phyloP scores from a whole-genome alignment of 2,797 vertebrate species.

The Crocidura indochinensis region DNA sequence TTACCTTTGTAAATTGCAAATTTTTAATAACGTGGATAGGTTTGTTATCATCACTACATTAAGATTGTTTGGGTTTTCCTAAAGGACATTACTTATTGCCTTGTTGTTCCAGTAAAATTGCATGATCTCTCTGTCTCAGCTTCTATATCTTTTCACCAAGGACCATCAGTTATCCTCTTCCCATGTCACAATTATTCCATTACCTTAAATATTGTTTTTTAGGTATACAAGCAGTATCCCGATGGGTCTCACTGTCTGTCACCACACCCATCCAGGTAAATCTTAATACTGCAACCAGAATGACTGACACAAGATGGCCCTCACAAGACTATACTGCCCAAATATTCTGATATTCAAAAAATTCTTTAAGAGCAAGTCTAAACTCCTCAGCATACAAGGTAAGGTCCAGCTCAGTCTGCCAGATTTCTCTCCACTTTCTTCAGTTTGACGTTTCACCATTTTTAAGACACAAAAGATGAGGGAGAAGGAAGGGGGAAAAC shows the following conservation, averaged over 20 bases:
- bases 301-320: background rate
- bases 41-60: too few species aligned
- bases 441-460: background rate
- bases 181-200: too few species aligned
- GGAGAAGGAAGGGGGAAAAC: background rate
- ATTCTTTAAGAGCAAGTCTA: background rate
- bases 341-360: background rate
- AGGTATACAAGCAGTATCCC: too few species aligned
- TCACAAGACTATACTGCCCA: background rate
- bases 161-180: background rate
- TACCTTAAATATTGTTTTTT: background rate
- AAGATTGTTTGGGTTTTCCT: background rate
- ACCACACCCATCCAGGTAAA: background rate
- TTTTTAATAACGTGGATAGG: background rate
- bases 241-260: background rate
- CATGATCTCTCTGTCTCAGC: background rate
- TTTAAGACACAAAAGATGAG: slow-evolving; percentile 1
- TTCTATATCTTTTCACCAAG: background rate
- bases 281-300: background rate
- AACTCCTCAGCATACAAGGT: background rate
- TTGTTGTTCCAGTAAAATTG: background rate
- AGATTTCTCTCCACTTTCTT: background rate
- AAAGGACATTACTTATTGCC: background rate
- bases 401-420: too few species aligned
- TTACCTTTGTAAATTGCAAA: slow-evolving; percentile 7